Conservation (phyloP, 1,140 invertebrate genomes). For the Cydia splendana region DNA sequence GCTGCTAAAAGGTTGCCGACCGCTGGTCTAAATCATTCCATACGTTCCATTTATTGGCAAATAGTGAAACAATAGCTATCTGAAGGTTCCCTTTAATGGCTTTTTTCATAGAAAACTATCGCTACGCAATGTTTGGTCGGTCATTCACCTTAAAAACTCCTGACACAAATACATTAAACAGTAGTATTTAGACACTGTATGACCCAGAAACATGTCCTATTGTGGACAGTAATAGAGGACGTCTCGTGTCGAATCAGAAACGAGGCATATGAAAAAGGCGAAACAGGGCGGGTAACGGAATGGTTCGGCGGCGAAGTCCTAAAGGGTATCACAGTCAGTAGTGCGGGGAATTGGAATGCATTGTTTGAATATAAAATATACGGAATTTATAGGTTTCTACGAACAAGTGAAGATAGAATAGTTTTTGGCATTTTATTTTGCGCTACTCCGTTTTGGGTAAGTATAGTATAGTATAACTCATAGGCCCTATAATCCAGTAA, state of each 20-base stretch:
- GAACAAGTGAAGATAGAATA: too few relatives aligned
- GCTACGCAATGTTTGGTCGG: constrained; percentile 36
- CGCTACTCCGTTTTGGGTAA: too few relatives aligned
- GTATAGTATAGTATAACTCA: too few relatives aligned
- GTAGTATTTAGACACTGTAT: constrained; percentile 57
- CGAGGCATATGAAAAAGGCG: constrained; percentile 67
- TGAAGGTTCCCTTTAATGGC: constrained; percentile 4
- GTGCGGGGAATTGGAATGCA: constrained; percentile 42
- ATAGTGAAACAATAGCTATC: neutral
- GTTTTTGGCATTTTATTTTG: too few relatives aligned
- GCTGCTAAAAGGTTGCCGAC: too few relatives aligned
- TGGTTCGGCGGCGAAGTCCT: constrained; percentile 44
- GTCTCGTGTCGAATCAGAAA: constrained; percentile 77
- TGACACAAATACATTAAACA: constrained; percentile 66
- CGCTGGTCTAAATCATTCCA: neutral
- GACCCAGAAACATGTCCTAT: constrained; percentile 71
- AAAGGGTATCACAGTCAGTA: constrained; percentile 49
- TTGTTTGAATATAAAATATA: constrained; percentile 29
- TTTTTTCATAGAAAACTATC: constrained; percentile 25
- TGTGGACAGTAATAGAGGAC: constrained; percentile 68
- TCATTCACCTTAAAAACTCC: constrained; percentile 59
- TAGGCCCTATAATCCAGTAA: too few relatives aligned
- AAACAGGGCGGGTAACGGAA: constrained; percentile 72
- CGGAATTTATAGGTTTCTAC: neutral
- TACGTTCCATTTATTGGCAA: neutral